Percentiles rank a stretch among this genome's conserved stretches.
These are phyloP conservation scores for Macquaria ambigua DNA, from an alignment of 2,113 vertebrate genomes.

Conservation along the genomic window DNA sequence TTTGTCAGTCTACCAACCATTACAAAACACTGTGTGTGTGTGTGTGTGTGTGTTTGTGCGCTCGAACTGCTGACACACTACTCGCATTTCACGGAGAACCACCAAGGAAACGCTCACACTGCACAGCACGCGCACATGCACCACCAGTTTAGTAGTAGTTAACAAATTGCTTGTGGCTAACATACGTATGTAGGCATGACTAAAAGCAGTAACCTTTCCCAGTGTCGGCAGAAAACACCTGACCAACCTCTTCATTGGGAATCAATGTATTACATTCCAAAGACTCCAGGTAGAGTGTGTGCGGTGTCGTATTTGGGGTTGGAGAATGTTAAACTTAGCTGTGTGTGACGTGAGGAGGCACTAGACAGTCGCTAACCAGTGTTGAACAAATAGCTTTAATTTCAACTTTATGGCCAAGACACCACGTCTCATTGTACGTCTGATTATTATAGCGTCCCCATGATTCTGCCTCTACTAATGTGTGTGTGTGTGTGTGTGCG, in stretches of 20 bases:
- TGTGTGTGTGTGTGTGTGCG: slow-evolving; percentile 13
- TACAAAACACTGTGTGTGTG: slow-evolving; percentile 26
- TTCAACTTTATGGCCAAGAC: slow-evolving; percentile 49
- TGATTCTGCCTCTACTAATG: slow-evolving; percentile 49
- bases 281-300: slow-evolving; percentile 64
- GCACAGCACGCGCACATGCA: slow-evolving; percentile 41
- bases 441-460: slow-evolving; percentile 34
- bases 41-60: slow-evolving; percentile 28
- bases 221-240: slow-evolving; percentile 24
- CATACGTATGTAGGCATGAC: slow-evolving; percentile 25
- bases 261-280: slow-evolving; percentile 81
- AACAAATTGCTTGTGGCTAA: slow-evolving; percentile 46
- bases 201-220: slow-evolving; percentile 43
- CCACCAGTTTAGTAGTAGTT: slow-evolving; percentile 12
- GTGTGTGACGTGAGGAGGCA: slow-evolving; percentile 39
- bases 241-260: slow-evolving; percentile 51
- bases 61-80: slow-evolving; percentile 62
- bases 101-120: slow-evolving; percentile 41
- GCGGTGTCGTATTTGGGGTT: slow-evolving; percentile 20
- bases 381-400: slow-evolving; percentile 75
- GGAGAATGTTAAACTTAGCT: slow-evolving; percentile 56
- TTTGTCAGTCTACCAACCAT: slow-evolving; percentile 24
- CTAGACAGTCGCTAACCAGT: slow-evolving; percentile 47
- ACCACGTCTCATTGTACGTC: slow-evolving; percentile 47
- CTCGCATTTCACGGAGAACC: slow-evolving; percentile 44